Evolutionary conservation across 2,888 invertebrate species (phyloP).

Genomic region (Rhopalosiphum nymphaeae): DNA sequence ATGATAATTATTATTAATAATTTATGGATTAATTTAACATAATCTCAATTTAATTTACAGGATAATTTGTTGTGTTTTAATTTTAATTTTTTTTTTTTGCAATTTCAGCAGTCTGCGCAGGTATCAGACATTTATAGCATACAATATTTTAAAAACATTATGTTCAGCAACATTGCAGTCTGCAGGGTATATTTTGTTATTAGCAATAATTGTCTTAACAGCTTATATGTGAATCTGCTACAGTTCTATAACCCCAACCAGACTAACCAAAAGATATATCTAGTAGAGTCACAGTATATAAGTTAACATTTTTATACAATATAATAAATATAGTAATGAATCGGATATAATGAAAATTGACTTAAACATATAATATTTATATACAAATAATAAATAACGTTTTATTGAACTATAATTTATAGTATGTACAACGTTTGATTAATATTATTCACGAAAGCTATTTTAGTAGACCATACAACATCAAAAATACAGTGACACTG

Average conservation of each 20-base stretch:
- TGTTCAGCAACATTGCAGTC: neutral
- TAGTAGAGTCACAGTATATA: neutral
- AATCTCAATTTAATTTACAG: neutral
- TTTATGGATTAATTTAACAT: neutral
- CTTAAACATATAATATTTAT: neutral
- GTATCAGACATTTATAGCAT: neutral
- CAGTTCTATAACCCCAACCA: neutral
- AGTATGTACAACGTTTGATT: neutral
- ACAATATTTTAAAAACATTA: neutral
- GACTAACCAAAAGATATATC: neutral
- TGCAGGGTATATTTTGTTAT: neutral
- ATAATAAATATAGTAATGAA: neutral
- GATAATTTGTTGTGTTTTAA: neutral
- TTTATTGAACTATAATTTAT: conserved; percentile 10
- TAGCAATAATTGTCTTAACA: neutral
- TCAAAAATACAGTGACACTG: neutral
- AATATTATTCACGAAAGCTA: neutral
- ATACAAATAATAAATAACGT: neutral
- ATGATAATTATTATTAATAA: neutral
- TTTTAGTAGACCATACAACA: neutral
- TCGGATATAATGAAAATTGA: neutral
- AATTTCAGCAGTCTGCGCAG: neutral
- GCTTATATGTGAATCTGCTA: conserved; percentile 1
- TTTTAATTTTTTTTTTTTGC: neutral
- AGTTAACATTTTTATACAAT: neutral